A percentile compares a stretch with the other conserved stretches of the same genome.
phyloP scores from a whole-genome alignment of 92 coral and sea anemone species.

The Palythoa grandiflora region DNA sequence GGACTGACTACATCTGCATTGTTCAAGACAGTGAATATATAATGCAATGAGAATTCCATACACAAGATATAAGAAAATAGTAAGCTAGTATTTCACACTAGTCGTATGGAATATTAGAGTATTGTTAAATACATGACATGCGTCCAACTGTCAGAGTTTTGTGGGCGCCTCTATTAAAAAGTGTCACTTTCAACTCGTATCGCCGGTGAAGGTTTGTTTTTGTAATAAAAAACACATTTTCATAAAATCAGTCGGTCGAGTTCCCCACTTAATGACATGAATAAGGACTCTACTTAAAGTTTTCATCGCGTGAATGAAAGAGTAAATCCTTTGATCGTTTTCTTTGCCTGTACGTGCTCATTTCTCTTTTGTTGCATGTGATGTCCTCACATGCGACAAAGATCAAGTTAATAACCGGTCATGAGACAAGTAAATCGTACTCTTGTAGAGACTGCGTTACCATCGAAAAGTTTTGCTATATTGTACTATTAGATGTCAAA shows the following conservation, averaged over 20 bases:
- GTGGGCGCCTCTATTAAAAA: not conserved
- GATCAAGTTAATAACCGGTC: constrained; percentile 30
- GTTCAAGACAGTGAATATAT: not conserved
- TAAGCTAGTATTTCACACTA: not conserved
- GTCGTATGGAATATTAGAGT: not conserved
- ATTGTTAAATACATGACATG: not conserved
- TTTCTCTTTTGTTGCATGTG: not conserved
- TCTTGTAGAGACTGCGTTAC: not conserved
- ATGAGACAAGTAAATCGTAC: not conserved
- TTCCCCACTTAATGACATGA: not conserved
- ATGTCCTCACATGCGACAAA: not conserved
- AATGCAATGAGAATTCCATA: not conserved
- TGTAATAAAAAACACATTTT: not conserved
- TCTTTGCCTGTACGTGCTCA: not conserved
- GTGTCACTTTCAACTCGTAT: not conserved
- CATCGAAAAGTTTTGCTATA: not conserved
- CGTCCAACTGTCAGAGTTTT: not conserved
- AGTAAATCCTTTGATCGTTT: not conserved
- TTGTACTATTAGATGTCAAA: constrained; percentile 16
- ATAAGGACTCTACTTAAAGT: not conserved
- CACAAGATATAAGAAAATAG: not conserved
- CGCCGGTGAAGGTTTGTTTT: not conserved
- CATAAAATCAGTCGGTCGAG: not conserved
- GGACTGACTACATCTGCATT: not conserved
- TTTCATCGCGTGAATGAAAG: constrained; percentile 31